A percentile compares a stretch with the other conserved stretches of the same genome.
These are phyloP conservation scores for Protosalanx chinensis DNA, from an alignment of 2,797 vertebrate genomes.

Conservation along the genomic window DNA sequence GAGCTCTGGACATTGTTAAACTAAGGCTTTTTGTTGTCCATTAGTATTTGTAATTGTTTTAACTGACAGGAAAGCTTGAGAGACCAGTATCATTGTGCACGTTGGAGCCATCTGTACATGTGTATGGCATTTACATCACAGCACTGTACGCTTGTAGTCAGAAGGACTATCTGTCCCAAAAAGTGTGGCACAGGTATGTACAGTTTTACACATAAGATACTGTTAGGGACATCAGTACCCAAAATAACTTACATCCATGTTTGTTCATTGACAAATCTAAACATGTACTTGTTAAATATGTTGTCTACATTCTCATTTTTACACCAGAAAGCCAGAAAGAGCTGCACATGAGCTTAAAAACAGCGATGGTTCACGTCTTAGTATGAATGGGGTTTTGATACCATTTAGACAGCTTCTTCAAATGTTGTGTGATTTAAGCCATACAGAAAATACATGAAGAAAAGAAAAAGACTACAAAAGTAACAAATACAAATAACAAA, in stretches of 20 bases:
- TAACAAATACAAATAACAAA: too few relatives aligned
- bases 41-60: neutral
- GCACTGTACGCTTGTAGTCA: constrained; percentile 12
- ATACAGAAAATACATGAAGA: neutral
- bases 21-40: constrained; percentile 11
- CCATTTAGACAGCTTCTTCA: neutral
- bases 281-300: constrained; percentile 26
- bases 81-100: constrained; percentile 15
- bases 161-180: constrained; percentile 21
- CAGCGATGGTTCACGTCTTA: neutral
- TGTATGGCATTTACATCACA: constrained; percentile 46
- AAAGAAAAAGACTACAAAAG: neutral
- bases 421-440: neutral
- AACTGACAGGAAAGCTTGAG: constrained; percentile 14
- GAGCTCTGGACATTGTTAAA: neutral
- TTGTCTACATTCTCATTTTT: constrained; percentile 50
- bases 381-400: neutral
- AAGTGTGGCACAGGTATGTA: constrained; percentile 21
- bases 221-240: neutral
- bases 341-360: constrained; percentile 33
- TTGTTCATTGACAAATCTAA: neutral
- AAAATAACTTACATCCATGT: neutral
- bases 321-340: constrained; percentile 14
- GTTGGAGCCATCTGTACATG: constrained; percentile 5
- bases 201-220: neutral